Evolutionary conservation across 1,140 invertebrate species (phyloP).

Genomic region (Listronotus oregonensis): DNA sequence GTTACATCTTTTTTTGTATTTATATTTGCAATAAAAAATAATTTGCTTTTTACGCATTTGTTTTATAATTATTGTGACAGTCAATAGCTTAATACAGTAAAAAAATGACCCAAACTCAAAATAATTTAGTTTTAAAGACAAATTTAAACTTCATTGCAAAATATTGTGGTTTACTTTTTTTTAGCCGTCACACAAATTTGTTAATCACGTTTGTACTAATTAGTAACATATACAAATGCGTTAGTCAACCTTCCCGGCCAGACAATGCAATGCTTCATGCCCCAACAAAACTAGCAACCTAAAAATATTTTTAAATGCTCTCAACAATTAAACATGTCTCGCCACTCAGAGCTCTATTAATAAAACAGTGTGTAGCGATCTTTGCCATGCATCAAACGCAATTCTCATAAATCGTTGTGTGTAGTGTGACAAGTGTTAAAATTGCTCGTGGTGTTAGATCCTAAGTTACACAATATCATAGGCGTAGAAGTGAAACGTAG

Average conservation of each 20-base stretch:
- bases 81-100: no score
- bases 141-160: no score
- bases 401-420: slow-evolving; percentile 26
- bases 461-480: background rate
- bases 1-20: no score
- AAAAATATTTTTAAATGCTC: slow-evolving; percentile 30
- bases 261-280: slow-evolving; percentile 17
- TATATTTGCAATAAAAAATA: no score
- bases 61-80: no score
- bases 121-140: no score
- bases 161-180: no score
- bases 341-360: slow-evolving; percentile 32
- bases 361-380: slow-evolving; percentile 30
- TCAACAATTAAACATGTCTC: slow-evolving; percentile 25
- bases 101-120: no score
- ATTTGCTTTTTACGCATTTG: no score
- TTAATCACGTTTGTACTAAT: background rate
- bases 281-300: slow-evolving; percentile 15
- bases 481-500: no score
- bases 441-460: slow-evolving; percentile 17
- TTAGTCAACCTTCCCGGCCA: background rate
- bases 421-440: slow-evolving; percentile 29
- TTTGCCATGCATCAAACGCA: slow-evolving; percentile 30
- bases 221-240: background rate
- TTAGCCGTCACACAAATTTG: no score